Conservation (phyloP, 2,113 vertebrate genomes). For the Scortum barcoo region DNA sequence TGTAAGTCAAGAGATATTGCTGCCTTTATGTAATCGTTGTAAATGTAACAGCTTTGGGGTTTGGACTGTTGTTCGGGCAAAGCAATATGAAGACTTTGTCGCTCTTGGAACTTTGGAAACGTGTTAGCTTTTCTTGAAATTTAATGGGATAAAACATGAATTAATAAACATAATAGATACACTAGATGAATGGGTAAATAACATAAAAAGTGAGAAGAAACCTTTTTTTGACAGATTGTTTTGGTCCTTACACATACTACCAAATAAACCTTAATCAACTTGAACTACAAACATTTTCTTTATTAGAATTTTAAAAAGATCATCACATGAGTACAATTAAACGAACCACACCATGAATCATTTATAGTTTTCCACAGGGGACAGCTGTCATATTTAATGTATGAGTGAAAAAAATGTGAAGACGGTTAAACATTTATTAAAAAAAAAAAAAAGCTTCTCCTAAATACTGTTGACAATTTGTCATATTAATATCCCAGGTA, state of each 20-base stretch:
- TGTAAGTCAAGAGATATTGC: too few species aligned
- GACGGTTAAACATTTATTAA: not conserved
- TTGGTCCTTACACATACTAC: not conserved
- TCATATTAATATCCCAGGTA: conserved; percentile 25
- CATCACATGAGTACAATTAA: not conserved
- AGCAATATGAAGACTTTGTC: too few species aligned
- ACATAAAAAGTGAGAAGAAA: not conserved
- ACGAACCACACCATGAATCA: not conserved
- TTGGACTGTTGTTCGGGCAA: too few species aligned
- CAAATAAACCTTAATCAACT: not conserved
- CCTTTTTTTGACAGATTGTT: not conserved
- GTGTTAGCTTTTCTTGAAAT: not conserved
- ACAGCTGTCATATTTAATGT: conserved; percentile 15
- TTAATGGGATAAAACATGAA: not conserved
- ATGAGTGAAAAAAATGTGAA: not conserved
- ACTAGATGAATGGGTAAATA: not conserved
- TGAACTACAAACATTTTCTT: not conserved
- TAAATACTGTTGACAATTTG: conserved; percentile 13
- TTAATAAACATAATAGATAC: not conserved
- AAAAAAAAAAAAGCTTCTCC: not conserved
- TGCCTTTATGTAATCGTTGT: too few species aligned
- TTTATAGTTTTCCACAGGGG: conserved; percentile 1
- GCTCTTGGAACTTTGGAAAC: too few species aligned
- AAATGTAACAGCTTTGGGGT: too few species aligned
- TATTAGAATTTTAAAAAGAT: not conserved